Conservation (phyloP, 2,888 invertebrate species). For the Cactoblastis cactorum region DNA sequence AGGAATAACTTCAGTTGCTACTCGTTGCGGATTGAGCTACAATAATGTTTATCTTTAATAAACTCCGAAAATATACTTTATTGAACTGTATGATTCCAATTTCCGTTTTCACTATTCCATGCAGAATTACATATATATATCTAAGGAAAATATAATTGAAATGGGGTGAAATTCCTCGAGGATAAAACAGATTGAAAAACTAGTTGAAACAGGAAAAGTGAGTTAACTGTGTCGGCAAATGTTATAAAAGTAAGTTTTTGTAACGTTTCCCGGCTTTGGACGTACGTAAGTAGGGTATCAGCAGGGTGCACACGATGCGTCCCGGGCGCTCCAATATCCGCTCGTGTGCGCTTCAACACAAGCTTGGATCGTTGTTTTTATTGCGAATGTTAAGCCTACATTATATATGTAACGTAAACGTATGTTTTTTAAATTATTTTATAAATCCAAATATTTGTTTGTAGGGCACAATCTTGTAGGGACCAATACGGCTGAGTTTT, state of each 20-base stretch:
- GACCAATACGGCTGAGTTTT: too few species aligned
- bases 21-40: background rate
- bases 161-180: background rate
- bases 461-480: too few species aligned
- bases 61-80: background rate
- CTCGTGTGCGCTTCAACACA: constrained; percentile 24
- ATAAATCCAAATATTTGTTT: too few species aligned
- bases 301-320: constrained; percentile 31
- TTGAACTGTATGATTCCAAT: background rate
- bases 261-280: background rate
- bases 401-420: background rate
- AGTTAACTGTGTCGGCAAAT: background rate
- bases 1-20: background rate
- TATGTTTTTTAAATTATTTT: background rate
- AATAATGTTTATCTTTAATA: background rate
- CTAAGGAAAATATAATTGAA: background rate
- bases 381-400: constrained; percentile 16
- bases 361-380: constrained; percentile 20
- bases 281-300: background rate
- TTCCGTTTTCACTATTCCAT: background rate
- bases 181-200: constrained; percentile 4
- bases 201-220: constrained; percentile 2
- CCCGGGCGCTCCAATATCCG: constrained; percentile 39
- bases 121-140: background rate
- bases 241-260: constrained; percentile 2